These are phyloP conservation scores for Etia nguti DNA, from an alignment of 2,113 vertebrate species.

Conservation along the genomic window DNA sequence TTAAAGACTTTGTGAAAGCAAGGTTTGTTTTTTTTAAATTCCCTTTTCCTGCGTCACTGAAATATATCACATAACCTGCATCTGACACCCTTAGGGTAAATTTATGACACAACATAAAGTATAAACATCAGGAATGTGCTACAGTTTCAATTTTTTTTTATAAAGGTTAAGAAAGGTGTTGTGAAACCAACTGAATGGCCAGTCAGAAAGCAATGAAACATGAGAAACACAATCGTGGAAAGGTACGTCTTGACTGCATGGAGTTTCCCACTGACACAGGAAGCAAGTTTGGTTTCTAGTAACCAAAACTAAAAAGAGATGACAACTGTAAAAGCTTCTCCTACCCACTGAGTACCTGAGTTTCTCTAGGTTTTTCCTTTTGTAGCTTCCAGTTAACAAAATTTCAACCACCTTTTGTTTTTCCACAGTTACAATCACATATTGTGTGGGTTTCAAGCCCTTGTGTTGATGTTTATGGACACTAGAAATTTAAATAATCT, in stretches of 20 bases:
- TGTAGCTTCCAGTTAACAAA: not conserved
- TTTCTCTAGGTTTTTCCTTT: not conserved
- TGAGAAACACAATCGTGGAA: not conserved
- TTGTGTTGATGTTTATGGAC: not conserved
- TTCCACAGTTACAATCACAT: not conserved
- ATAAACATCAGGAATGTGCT: not conserved
- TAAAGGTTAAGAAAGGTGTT: not conserved
- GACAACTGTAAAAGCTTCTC: not conserved
- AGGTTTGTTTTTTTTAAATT: not conserved
- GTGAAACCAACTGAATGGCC: not conserved
- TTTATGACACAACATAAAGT: not conserved
- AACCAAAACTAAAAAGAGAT: not conserved
- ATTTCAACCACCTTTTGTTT: not conserved
- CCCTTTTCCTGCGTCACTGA: not conserved
- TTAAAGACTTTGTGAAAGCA: not conserved
- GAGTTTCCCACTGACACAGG: slow-evolving; percentile 35
- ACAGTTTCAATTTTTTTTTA: not conserved
- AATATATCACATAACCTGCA: not conserved
- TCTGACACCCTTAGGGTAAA: not conserved
- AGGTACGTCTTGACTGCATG: not conserved
- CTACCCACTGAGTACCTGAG: not conserved
- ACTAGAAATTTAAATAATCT: not conserved
- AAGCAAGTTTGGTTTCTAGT: not conserved
- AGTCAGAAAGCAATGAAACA: not conserved
- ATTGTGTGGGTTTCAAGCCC: not conserved